Evolutionary conservation across 2,888 invertebrate species (phyloP).

Genomic region (Yponomeuta evonymella): DNA sequence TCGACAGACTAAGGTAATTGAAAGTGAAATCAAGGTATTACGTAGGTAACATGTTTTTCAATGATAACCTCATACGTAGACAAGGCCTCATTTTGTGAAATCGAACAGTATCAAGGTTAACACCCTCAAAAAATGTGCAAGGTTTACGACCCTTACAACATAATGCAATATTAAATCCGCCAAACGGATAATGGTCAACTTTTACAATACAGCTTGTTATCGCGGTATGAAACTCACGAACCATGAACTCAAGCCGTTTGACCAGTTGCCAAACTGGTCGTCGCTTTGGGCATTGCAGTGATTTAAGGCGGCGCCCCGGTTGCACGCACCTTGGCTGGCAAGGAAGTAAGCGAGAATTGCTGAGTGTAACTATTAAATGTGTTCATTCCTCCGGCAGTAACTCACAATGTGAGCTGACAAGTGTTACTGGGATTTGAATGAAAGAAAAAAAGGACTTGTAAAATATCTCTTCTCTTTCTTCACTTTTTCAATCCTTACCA

Average conservation of each 20-base stretch:
- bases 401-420: no score
- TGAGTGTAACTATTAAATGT: no score
- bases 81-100: not conserved
- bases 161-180: not conserved
- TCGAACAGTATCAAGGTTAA: not conserved
- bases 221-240: conserved; percentile 15
- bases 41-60: not conserved
- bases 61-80: not conserved
- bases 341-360: not conserved
- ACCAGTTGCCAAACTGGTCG: conserved; percentile 13
- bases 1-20: no score
- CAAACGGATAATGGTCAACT: conserved; percentile 10
- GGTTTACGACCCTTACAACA: not conserved
- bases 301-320: not conserved
- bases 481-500: no score
- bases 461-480: no score
- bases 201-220: conserved; percentile 11
- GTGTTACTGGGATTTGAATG: no score
- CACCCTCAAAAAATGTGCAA: not conserved
- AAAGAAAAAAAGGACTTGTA: no score
- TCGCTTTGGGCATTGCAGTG: conserved; percentile 1
- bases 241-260: conserved; percentile 15
- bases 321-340: not conserved
- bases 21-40: no score
- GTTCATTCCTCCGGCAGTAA: no score